Conservation (phyloP, 2,113 vertebrate genomes). For the Terrapene triunguis region DNA sequence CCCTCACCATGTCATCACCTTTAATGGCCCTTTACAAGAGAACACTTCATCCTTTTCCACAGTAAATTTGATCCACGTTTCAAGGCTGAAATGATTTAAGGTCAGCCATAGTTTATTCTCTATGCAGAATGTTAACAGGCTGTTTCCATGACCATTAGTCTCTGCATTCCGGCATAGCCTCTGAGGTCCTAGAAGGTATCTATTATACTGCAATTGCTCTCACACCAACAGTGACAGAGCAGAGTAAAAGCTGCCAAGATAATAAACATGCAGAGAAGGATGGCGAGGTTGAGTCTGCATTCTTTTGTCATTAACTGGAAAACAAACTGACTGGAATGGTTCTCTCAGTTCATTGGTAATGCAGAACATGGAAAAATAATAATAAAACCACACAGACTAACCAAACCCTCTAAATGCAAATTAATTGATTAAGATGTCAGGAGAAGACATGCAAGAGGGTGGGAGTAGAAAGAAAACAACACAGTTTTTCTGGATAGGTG, state of each 20-base stretch:
- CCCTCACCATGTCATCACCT: background rate
- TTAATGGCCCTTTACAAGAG: slow-evolving; percentile 19
- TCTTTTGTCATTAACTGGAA: slow-evolving; percentile 65
- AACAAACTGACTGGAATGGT: slow-evolving; percentile 61
- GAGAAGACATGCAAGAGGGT: slow-evolving; percentile 23
- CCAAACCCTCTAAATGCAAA: slow-evolving; percentile 52
- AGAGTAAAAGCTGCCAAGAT: slow-evolving; percentile 67
- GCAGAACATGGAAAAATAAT: slow-evolving; percentile 27
- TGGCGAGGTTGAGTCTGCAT: slow-evolving; percentile 24
- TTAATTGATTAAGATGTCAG: slow-evolving; percentile 50
- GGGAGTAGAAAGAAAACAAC: slow-evolving; percentile 27
- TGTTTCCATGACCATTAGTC: background rate
- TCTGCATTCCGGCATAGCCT: slow-evolving; percentile 43
- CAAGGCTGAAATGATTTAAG: slow-evolving; percentile 60
- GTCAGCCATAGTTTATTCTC: slow-evolving; percentile 63
- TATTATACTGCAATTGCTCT: slow-evolving; percentile 52
- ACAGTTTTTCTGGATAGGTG: slow-evolving; percentile 32
- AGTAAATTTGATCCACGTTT: slow-evolving; percentile 61
- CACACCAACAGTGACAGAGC: slow-evolving; percentile 48
- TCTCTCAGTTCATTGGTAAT: slow-evolving; percentile 37
- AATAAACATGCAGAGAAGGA: slow-evolving; percentile 61
- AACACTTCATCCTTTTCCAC: slow-evolving; percentile 3
- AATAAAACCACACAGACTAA: background rate
- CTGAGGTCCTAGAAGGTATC: slow-evolving; percentile 47
- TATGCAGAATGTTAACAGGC: slow-evolving; percentile 68